Percentiles rank a stretch among this genome's conserved stretches.
These are phyloP conservation scores for Lampris incognitus DNA, from an alignment of 2,113 vertebrate species.

Conservation along the genomic window DNA sequence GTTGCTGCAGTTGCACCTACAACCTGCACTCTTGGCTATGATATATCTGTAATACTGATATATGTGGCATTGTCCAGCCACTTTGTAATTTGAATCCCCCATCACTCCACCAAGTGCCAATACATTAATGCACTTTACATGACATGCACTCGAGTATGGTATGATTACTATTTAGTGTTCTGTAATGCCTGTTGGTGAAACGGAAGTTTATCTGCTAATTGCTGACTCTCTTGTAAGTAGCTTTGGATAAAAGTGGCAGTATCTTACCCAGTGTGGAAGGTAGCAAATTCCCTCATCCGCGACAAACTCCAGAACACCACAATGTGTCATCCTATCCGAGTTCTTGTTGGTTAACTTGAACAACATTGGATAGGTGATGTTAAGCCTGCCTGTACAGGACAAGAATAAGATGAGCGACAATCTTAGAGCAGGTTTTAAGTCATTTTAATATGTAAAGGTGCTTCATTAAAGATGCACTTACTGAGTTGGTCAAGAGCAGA, in stretches of 20 bases:
- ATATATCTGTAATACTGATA: too few species aligned
- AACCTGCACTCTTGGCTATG: too few species aligned
- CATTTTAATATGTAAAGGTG: background rate
- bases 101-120: too few species aligned
- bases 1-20: too few species aligned
- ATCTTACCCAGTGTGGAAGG: constrained; percentile 96
- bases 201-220: too few species aligned
- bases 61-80: too few species aligned
- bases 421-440: background rate
- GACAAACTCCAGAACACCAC: constrained; percentile 97
- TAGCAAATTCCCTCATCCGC: constrained; percentile 99
- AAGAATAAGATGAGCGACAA: background rate
- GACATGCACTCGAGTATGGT: too few species aligned
- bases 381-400: constrained; percentile 88
- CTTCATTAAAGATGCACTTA: constrained; percentile 80
- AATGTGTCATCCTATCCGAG: constrained; percentile 97
- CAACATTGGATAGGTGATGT: constrained; percentile 98
- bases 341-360: constrained; percentile 99
- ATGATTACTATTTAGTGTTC: too few species aligned
- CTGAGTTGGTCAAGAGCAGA: constrained; percentile 98
- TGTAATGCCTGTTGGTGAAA: too few species aligned
- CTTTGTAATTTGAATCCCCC: too few species aligned
- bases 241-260: background rate
- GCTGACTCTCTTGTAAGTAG: too few species aligned
- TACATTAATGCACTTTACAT: too few species aligned